These are phyloP conservation scores for Catharus fuscescens DNA, from an alignment of 2,113 vertebrate species.

Conservation along the genomic window DNA sequence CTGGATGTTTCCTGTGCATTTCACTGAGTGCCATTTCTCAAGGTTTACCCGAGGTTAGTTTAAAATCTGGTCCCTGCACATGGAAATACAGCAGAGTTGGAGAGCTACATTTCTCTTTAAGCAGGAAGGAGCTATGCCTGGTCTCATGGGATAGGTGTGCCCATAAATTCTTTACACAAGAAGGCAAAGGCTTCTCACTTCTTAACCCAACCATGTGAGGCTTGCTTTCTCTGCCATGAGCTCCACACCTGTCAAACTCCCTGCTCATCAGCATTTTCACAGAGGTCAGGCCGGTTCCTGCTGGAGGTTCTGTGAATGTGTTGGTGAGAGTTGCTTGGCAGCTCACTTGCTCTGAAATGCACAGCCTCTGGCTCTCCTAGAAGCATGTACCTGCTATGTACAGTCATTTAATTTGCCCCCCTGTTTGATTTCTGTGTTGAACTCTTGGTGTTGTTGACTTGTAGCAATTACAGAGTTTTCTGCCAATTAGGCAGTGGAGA, in stretches of 20 bases:
- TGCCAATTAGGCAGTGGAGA: slow-evolving; percentile 31
- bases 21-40: not conserved
- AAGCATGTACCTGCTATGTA: not conserved
- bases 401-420: not conserved
- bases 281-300: not conserved
- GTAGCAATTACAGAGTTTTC: not conserved
- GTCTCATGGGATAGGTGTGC: not conserved
- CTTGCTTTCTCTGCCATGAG: not conserved
- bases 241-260: not conserved
- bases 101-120: not conserved
- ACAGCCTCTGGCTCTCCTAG: not conserved
- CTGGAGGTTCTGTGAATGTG: not conserved
- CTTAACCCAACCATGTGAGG: not conserved
- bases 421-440: not conserved
- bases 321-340: not conserved
- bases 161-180: not conserved
- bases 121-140: not conserved
- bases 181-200: not conserved
- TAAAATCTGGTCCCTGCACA: not conserved
- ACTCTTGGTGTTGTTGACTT: slow-evolving; percentile 13
- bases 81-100: not conserved
- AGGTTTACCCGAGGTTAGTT: not conserved
- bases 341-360: not conserved
- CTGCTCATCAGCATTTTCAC: not conserved
- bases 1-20: not conserved